phyloP scores from a whole-genome alignment of 2,797 vertebrate genomes.

The Poeciliopsis turneri region DNA sequence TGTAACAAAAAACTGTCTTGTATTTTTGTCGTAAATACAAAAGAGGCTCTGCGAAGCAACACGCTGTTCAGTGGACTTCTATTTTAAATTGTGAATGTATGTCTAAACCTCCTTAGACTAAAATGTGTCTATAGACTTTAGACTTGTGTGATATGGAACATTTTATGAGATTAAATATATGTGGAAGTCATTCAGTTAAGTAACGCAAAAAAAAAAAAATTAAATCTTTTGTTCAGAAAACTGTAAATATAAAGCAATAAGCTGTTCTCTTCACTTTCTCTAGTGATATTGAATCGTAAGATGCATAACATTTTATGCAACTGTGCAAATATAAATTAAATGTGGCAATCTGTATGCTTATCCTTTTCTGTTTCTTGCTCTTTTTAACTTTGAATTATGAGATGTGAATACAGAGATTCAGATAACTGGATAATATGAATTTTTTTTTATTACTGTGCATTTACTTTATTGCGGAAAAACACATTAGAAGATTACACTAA shows the following conservation, averaged over 20 bases:
- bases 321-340: neutral
- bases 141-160: neutral
- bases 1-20: neutral
- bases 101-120: neutral
- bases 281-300: neutral
- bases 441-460: neutral
- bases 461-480: neutral
- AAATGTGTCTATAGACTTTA: neutral
- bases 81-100: neutral
- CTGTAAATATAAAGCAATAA: neutral
- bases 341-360: neutral
- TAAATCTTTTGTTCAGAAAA: neutral
- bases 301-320: neutral
- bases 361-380: neutral
- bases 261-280: conserved; percentile 2
- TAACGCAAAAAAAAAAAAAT: neutral
- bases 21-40: neutral
- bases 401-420: neutral
- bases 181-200: neutral
- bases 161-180: neutral
- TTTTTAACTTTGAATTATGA: neutral
- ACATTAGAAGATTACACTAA: neutral
- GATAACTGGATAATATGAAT: neutral
- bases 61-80: neutral
- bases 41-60: neutral